Base-by-base conservation (phyloP, 2,113 vertebrate species). In the Trichechus manatus region DNA sequence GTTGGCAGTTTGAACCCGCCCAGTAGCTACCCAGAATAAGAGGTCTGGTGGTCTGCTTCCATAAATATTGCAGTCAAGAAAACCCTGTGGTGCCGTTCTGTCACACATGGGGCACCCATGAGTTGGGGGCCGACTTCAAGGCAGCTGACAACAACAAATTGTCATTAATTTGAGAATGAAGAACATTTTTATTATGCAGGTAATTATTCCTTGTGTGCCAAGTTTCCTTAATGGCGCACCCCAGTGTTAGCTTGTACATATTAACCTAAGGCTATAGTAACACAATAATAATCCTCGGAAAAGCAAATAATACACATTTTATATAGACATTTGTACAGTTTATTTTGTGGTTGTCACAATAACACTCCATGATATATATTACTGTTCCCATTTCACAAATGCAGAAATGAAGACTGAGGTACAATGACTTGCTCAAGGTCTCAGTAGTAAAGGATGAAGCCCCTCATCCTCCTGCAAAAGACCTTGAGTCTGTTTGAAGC, bases 101-200 rank as follows among this genome's bases (percentile, higher is more conserved):
- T 56, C 53, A 56, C 53, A 56, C 53, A 56, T 56, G 15, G 53
- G 53, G 53, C 15, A 10, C 53, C 1, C 53, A 56, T 56, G 53
- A 11, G 53, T 56, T 56, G 15, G 11, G 53, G 11, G 53, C 53
- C 53, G 53, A 56, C 53, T 56, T 56, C 7, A 56, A 56, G 53
- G 53, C 53, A 56, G 53, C 53, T 56, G 13, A 56, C 7, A 56
- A 8, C 53, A 11, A 56, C 53, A 56, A 56, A 56, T 56, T 56
- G 53, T 56, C 29, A 72, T 93, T 66, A 39, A 75, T 89, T 95
- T 95, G 79, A 91, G 95, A 95, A 83, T 81, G 86, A 53, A n/a
- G 86, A 61, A n/a, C n/a, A 88, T 72, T 90, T 94, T 91, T 82
- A 85, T 94, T 74, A 39, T 14, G 20, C 23, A 96, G 66, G 31